These are phyloP conservation scores for Scomber scombrus DNA, from an alignment of 2,113 vertebrate genomes.

Conservation along the genomic window DNA sequence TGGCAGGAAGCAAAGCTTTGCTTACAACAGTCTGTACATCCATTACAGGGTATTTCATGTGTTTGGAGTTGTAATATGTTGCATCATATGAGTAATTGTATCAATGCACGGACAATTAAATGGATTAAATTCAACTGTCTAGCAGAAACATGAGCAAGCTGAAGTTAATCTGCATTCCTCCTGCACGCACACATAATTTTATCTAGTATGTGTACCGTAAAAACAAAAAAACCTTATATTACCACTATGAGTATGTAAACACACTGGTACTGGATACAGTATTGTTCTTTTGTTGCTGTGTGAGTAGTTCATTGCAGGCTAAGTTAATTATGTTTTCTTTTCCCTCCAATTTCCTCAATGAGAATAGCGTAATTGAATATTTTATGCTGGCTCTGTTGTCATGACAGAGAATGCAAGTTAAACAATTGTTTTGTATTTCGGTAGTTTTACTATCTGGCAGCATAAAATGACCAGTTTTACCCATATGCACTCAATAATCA, in stretches of 20 bases:
- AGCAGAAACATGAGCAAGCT: neutral
- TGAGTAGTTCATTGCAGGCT: neutral
- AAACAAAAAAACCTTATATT: neutral
- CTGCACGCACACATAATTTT: neutral
- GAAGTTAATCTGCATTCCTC: neutral
- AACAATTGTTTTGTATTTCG: neutral
- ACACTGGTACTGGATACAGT: neutral
- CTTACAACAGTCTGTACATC: neutral
- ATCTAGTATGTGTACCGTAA: no score
- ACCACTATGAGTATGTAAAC: neutral
- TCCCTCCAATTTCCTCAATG: neutral
- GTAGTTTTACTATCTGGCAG: neutral
- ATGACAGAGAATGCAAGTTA: neutral
- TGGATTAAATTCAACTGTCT: slow-evolving; percentile 2
- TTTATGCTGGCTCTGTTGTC: neutral
- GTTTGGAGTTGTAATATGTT: neutral
- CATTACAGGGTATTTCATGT: neutral
- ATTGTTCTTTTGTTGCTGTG: neutral
- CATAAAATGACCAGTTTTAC: neutral
- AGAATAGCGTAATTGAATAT: slow-evolving; percentile 15
- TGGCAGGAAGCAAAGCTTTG: no score
- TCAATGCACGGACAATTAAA: neutral
- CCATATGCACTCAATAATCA: neutral
- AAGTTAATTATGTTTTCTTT: slow-evolving; percentile 15
- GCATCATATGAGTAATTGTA: neutral